phyloP scores from a whole-genome alignment of 2,888 invertebrate genomes.

The Theretra japonica region DNA sequence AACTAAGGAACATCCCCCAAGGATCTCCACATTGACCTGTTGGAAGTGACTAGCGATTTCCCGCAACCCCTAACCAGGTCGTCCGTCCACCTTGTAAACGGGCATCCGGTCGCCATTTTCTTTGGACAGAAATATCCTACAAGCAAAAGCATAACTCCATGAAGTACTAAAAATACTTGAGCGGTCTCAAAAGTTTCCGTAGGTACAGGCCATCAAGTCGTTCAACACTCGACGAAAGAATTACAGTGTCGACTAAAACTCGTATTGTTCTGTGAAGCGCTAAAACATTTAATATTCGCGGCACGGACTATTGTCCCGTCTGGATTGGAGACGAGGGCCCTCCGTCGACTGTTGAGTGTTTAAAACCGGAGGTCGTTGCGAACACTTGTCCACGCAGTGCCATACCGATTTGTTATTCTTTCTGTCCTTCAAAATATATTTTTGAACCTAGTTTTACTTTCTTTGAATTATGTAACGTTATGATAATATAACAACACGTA shows the following conservation, averaged over 20 bases:
- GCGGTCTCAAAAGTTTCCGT: not conserved
- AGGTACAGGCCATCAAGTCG: not conserved
- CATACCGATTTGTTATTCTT: slow-evolving; percentile 14
- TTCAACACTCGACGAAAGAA: slow-evolving; percentile 16
- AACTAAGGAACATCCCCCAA: no score
- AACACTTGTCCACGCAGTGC: slow-evolving; percentile 26
- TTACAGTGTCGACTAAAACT: slow-evolving; percentile 14
- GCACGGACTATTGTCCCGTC: slow-evolving; percentile 29
- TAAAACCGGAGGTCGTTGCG: slow-evolving; percentile 22
- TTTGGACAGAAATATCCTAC: not conserved
- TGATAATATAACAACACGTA: no score
- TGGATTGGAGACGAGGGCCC: slow-evolving; percentile 21
- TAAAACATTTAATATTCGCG: slow-evolving; percentile 39
- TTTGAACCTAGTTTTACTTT: not conserved
- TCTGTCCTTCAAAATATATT: not conserved
- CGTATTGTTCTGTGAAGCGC: slow-evolving; percentile 38
- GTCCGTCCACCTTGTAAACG: no score
- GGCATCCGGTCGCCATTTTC: no score
- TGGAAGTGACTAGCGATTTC: no score
- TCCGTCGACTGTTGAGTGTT: slow-evolving; percentile 20
- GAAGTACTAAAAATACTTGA: not conserved
- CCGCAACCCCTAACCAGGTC: no score
- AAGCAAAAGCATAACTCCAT: not conserved
- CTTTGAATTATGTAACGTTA: not conserved
- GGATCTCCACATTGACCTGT: no score